Percentiles rank a stretch among this genome's conserved stretches.
phyloP scores from a whole-genome alignment of 1,140 invertebrate species.

The Eurytemora carolleeae region DNA sequence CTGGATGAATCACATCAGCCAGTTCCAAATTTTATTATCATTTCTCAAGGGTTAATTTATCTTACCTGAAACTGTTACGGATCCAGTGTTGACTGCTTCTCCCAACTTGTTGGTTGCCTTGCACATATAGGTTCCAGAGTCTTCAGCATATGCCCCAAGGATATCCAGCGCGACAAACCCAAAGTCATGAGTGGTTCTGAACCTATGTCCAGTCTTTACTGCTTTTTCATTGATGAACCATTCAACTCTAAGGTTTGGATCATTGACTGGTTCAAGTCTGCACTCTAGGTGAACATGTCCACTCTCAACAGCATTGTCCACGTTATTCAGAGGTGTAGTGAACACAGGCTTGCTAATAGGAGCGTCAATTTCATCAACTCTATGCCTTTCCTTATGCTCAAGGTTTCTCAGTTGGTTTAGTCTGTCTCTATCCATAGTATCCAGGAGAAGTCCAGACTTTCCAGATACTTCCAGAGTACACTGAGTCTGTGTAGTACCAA shows the following conservation, averaged over 20 bases:
- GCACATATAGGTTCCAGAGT: constrained; percentile 30
- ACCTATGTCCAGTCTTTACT: constrained; percentile 38
- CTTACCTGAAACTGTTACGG: constrained; percentile 57
- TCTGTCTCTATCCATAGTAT: constrained; percentile 62
- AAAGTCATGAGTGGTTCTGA: constrained; percentile 40
- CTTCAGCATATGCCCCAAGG: constrained; percentile 29
- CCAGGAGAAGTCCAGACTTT: constrained; percentile 40
- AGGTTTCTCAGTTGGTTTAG: constrained; percentile 68
- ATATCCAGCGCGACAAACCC: constrained; percentile 36
- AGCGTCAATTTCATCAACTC: constrained; percentile 40
- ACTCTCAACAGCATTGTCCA: constrained; percentile 68
- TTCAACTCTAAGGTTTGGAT: constrained; percentile 79
- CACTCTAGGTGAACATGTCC: constrained; percentile 87
- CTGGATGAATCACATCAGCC: not conserved
- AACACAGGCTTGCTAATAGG: constrained; percentile 63
- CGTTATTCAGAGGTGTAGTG: constrained; percentile 53
- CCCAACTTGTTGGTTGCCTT: constrained; percentile 27
- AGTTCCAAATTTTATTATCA: too few relatives aligned
- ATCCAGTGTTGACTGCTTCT: constrained; percentile 56
- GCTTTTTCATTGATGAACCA: constrained; percentile 77
- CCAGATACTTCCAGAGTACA: constrained; percentile 50
- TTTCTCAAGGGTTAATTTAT: constrained; percentile 12
- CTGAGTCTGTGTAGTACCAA: constrained; percentile 74
- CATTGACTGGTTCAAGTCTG: constrained; percentile 81
- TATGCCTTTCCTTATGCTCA: constrained; percentile 30